A percentile compares a stretch with the other conserved stretches of the same genome.
These are phyloP conservation scores for Dreissena rostriformis DNA, from an alignment of 1,140 invertebrate species.

Conservation along the genomic window DNA sequence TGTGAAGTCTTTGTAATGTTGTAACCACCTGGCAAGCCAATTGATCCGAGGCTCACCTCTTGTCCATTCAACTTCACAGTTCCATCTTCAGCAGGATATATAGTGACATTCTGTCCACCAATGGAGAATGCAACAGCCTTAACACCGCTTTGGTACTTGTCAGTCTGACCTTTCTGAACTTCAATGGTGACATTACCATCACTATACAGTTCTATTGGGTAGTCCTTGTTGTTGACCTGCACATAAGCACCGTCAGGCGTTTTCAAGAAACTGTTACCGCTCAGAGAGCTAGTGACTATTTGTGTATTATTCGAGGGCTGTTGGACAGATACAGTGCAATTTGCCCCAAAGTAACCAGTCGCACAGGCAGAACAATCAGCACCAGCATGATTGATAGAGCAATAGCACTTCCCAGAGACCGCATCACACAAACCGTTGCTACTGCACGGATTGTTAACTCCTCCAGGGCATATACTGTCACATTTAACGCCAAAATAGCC, in stretches of 20 bases:
- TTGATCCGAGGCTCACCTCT: conserved; percentile 11
- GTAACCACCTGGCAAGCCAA: conserved; percentile 32
- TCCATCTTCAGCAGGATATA: conserved; percentile 35
- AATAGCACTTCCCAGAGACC: conserved; percentile 58
- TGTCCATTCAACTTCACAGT: conserved; percentile 38
- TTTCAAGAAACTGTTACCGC: conserved; percentile 52
- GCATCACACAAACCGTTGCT: conserved; percentile 58
- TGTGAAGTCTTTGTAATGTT: conserved; percentile 6
- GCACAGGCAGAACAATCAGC: conserved; percentile 57
- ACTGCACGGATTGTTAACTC: conserved; percentile 58
- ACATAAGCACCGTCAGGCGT: conserved; percentile 60
- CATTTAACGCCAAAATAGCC: conserved; percentile 67
- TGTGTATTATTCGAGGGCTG: neutral
- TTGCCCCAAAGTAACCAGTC: conserved; percentile 55
- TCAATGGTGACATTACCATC: conserved; percentile 42
- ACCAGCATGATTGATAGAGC: conserved; percentile 56
- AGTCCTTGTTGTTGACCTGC: conserved; percentile 41
- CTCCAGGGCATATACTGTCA: conserved; percentile 62
- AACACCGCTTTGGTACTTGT: conserved; percentile 28
- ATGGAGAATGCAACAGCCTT: conserved; percentile 31
- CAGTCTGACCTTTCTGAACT: conserved; percentile 37
- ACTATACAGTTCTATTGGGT: conserved; percentile 32
- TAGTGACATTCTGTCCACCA: conserved; percentile 38
- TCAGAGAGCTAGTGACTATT: conserved; percentile 29
- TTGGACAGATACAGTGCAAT: conserved; percentile 55